Percentiles rank a stretch among this genome's conserved stretches.
These are phyloP conservation scores for Stichopus chloronotus DNA, from an alignment of 35 echinoderm and acorn worm genomes.

Conservation along the genomic window DNA sequence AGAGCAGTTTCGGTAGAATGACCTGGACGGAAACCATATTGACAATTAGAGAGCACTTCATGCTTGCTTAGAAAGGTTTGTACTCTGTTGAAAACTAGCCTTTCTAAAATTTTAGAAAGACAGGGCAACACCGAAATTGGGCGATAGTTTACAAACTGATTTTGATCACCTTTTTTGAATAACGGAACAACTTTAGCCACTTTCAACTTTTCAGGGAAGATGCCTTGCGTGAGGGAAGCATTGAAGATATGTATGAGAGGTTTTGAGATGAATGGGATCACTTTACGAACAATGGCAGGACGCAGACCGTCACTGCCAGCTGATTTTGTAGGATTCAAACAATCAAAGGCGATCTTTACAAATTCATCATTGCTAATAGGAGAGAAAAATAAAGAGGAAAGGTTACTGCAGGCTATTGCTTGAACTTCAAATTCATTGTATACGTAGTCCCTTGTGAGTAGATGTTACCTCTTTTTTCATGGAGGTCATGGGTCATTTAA, in stretches of 20 bases:
- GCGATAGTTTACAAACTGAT: neutral
- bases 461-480: no score
- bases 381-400: conserved; percentile 18
- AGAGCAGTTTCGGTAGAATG: no score
- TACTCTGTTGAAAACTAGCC: no score
- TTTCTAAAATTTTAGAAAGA: no score
- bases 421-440: no score
- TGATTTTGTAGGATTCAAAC: conserved; percentile 6
- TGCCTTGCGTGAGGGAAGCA: neutral
- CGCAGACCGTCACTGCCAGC: conserved; percentile 33
- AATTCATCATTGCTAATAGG: neutral
- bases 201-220: no score
- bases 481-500: no score
- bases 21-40: neutral
- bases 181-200: neutral
- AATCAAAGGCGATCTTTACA: neutral
- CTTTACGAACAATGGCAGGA: conserved; percentile 11
- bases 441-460: no score
- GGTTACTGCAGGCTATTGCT: neutral
- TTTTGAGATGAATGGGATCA: neutral
- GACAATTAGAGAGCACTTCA: neutral
- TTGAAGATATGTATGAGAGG: neutral
- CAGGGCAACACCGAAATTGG: conserved; percentile 28
- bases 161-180: conserved; percentile 7
- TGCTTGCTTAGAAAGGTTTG: no score